Evolutionary conservation across 1,140 invertebrate genomes (phyloP), one percentile per base, ranked within the genome.

Genomic region (Steinernema feltiae): DNA sequence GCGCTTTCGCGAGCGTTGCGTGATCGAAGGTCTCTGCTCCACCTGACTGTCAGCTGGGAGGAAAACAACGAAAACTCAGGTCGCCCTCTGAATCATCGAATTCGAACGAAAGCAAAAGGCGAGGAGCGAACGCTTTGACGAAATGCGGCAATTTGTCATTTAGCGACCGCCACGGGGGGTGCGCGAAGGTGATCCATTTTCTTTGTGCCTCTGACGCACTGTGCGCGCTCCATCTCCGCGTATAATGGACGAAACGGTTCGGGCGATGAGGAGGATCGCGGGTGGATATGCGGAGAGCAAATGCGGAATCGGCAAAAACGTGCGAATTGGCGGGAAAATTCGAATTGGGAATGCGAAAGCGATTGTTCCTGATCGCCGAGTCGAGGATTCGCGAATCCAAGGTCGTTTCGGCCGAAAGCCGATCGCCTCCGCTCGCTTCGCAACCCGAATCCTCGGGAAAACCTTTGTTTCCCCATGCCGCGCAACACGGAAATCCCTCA

Each of bases 101-200:
- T 15, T 63, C 53, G 53, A 63, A 27, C 3, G 24, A 63, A 63
- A 27, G 53, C 2, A 63, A 63, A 63, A 21, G 7, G 53, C 53
- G 53, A 63, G 24, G 7, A 3, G 53, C 7, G 53, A 63, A 27
- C 53, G 53, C 12, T 12, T 12, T 7, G 24, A 15, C n/a, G 53
- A 63, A 63, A 3, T 63, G 53, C 7, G 53, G 53, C 53, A 63
- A 63, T 63, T 63, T 63, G 53, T 63, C 53, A 63, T 63, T 63
- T 63, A 63, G 53, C 53, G 53, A 63, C 53, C 53, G 53, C 53
- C 53, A 63, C 53, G 53, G 53, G 41, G 53, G 53, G 53, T 63
- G 53, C 53, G 53, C 53, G 53, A 63, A 63, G 53, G 53, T 63
- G 53, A 63, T 63, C 53, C 53, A 63, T 63, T 63, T 63, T 63